Conservation (phyloP, 2,113 vertebrate genomes). For the Rhinolophus sinicus region DNA sequence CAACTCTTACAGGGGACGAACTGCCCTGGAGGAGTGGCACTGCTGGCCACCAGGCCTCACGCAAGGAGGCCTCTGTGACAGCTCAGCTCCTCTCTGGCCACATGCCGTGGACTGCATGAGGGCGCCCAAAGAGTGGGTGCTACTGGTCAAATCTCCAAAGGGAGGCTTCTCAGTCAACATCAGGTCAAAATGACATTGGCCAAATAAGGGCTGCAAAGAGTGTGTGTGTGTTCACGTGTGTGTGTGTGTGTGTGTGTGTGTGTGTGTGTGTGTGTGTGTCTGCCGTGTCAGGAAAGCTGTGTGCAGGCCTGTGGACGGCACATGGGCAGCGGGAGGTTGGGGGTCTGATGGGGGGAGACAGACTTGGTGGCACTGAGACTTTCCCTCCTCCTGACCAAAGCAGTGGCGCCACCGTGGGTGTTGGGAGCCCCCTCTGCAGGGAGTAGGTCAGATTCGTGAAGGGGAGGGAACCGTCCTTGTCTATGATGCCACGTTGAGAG, state of each 20-base stretch:
- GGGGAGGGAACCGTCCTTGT: neutral
- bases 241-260: neutral
- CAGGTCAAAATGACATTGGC: neutral
- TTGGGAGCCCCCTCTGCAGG: neutral
- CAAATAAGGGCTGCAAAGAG: neutral
- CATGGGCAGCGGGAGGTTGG: neutral
- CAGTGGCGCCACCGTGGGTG: neutral
- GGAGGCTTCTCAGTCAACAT: neutral
- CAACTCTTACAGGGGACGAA: neutral
- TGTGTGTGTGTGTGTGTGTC: neutral
- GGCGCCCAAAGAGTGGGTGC: neutral
- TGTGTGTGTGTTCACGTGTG: neutral
- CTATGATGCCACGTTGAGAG: neutral
- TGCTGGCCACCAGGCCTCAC: neutral
- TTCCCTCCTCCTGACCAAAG: neutral
- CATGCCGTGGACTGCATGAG: neutral
- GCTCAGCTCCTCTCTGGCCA: neutral
- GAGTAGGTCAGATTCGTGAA: neutral
- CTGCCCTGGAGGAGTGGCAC: neutral
- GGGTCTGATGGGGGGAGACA: fast-evolving
- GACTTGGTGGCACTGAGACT: neutral
- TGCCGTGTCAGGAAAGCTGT: neutral
- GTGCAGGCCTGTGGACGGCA: neutral
- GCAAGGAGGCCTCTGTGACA: neutral
- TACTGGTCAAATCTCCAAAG: neutral